Conservation (phyloP, 2,888 invertebrate species). For the Amiota minor region DNA sequence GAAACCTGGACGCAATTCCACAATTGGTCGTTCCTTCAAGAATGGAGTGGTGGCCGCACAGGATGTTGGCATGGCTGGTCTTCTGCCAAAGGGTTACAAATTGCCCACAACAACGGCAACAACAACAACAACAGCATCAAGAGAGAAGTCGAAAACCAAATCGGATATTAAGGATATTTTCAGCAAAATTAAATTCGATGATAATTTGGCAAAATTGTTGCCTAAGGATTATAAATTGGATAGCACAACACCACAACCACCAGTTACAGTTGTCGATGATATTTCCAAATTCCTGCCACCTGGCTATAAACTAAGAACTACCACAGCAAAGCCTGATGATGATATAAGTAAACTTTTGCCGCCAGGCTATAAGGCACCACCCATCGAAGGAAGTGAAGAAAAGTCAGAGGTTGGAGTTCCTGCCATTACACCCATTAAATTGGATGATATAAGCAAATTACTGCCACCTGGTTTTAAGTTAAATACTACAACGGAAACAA, state of each 20-base stretch:
- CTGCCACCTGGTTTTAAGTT: constrained; percentile 78
- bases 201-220: constrained; percentile 71
- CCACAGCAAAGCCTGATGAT: constrained; percentile 67
- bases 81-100: constrained; percentile 79
- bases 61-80: constrained; percentile 74
- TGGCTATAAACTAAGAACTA: constrained; percentile 75
- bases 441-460: constrained; percentile 78
- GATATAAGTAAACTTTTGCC: constrained; percentile 79
- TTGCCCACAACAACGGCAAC: constrained; percentile 65
- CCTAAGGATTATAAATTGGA: constrained; percentile 76
- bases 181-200: constrained; percentile 69
- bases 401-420: constrained; percentile 35
- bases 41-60: constrained; percentile 76
- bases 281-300: constrained; percentile 79
- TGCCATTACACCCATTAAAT: constrained; percentile 62
- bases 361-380: constrained; percentile 77
- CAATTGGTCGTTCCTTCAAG: constrained; percentile 75
- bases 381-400: constrained; percentile 44
- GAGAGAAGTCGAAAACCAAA: constrained; percentile 24
- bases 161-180: constrained; percentile 63
- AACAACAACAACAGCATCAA: constrained; percentile 34
- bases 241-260: constrained; percentile 72
- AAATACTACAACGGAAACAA: constrained; percentile 45
- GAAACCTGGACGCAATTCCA: constrained; percentile 69
- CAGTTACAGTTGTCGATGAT: constrained; percentile 76